Evolutionary conservation across 2,888 invertebrate genomes (phyloP).

Genomic region (Nemoura dubitans): DNA sequence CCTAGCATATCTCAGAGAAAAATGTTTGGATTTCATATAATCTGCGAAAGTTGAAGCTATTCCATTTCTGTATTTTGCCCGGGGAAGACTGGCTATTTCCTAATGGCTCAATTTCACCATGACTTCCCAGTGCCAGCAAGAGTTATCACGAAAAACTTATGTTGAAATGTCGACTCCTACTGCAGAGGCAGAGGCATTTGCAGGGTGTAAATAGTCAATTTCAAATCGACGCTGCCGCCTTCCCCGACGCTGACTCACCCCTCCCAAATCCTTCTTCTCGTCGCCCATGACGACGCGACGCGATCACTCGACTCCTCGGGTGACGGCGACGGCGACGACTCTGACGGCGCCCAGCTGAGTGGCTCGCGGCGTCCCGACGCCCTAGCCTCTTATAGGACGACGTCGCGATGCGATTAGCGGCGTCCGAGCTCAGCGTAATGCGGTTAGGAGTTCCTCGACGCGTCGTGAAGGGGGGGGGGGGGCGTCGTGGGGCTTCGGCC

Average conservation of each 20-base stretch:
- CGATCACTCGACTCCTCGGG: too few relatives aligned
- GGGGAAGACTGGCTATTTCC: too few relatives aligned
- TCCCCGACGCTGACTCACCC: slow-evolving; percentile 54
- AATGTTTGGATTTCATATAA: too few relatives aligned
- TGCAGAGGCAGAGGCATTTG: not conserved
- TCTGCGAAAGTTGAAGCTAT: too few relatives aligned
- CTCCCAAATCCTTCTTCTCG: slow-evolving; percentile 55
- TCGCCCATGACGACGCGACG: slow-evolving; percentile 52
- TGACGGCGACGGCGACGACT: not conserved
- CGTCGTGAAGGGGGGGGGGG: too few relatives aligned
- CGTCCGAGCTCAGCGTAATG: not conserved
- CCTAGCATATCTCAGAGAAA: too few relatives aligned
- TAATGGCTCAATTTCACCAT: too few relatives aligned
- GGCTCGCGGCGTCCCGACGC: not conserved
- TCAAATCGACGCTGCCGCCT: not conserved
- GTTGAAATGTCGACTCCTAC: too few relatives aligned
- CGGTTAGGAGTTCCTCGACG: not conserved
- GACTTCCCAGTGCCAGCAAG: too few relatives aligned
- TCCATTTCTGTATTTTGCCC: too few relatives aligned
- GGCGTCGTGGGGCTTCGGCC: not conserved
- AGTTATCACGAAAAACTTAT: too few relatives aligned
- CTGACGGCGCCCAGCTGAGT: not conserved
- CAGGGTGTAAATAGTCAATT: not conserved
- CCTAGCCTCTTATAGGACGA: not conserved
- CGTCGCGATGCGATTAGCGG: not conserved